Conservation (phyloP, 2,113 vertebrate genomes). For the Drymodes brunneopygia region DNA sequence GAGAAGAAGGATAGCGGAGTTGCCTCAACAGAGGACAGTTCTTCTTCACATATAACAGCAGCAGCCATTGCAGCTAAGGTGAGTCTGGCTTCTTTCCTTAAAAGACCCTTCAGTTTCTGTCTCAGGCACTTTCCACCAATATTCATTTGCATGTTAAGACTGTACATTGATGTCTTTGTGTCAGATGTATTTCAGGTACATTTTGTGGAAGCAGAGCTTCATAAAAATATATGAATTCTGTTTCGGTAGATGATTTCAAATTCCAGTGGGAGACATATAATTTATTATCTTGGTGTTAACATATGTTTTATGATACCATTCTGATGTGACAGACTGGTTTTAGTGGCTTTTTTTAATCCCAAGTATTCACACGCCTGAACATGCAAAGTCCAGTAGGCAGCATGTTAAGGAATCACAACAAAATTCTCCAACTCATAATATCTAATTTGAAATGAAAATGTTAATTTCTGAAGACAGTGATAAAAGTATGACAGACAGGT, state of each 20-base stretch:
- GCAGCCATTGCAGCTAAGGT: slow-evolving; percentile 98
- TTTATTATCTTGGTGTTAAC: background rate
- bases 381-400: background rate
- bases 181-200: background rate
- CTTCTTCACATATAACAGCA: slow-evolving; percentile 96
- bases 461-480: background rate
- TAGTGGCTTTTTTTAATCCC: background rate
- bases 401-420: background rate
- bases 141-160: background rate
- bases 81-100: slow-evolving; percentile 30
- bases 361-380: background rate
- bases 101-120: background rate
- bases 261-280: background rate
- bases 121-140: slow-evolving; percentile 19
- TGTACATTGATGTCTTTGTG: background rate
- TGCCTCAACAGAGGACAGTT: slow-evolving; percentile 94
- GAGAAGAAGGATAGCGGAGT: slow-evolving; percentile 97
- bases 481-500: background rate
- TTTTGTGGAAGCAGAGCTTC: background rate
- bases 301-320: background rate
- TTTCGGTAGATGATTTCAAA: background rate
- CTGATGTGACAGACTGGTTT: background rate
- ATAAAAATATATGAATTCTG: background rate
- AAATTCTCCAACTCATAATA: background rate
- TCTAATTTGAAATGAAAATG: background rate